Base-by-base conservation (phyloP, 2,888 invertebrate species). In the Schizaphis graminum region DNA sequence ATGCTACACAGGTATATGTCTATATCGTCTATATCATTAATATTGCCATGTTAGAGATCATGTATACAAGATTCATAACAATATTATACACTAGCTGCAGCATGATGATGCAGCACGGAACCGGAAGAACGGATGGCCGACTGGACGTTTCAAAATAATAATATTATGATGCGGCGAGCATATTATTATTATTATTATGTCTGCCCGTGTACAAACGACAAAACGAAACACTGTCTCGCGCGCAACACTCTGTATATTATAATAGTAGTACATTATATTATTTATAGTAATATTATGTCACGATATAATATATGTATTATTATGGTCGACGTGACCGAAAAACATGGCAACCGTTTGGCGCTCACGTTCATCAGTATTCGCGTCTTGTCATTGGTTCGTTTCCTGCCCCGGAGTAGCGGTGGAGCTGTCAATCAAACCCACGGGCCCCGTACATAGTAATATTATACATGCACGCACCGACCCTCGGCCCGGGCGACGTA, bases 371-470 rank as follows among this genome's bases (percentile, higher is more conserved):
- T 94, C 94, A 94, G 90, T 86, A 94, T 94, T 94, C 94, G 90
- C 67, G 94, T 94, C 94, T 49, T 90, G 94, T 49, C 94, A 94
- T 94, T 94, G 94, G 94, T 94, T 94, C 94, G 94, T 94, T 91
- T 91, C 94, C 94, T 94, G 90, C 77, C 84, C 61, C 87, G 56
- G 91, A 28, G 93, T 67, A n/a, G n/a, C 92, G 88, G 88, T 85
- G 84, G 90, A 91, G 86, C 94, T 94, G 94, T 94, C 94, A 94
- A 94, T 94, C 94, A 94, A 94, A 94, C 90, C 0, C 53, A n/a
- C 88, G 41, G 61, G n/a, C 67, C 77, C 24, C n/a, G 77, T 77
- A 77, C 35, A 53, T 57, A 87, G n/a, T 49, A 88, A 88, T 88
- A 88, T 49, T 88, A 53, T 26, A 35, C 49, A 41, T 5, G 11